Conservation (phyloP, 2,113 vertebrate genomes). For the Gobiocypris rarus region DNA sequence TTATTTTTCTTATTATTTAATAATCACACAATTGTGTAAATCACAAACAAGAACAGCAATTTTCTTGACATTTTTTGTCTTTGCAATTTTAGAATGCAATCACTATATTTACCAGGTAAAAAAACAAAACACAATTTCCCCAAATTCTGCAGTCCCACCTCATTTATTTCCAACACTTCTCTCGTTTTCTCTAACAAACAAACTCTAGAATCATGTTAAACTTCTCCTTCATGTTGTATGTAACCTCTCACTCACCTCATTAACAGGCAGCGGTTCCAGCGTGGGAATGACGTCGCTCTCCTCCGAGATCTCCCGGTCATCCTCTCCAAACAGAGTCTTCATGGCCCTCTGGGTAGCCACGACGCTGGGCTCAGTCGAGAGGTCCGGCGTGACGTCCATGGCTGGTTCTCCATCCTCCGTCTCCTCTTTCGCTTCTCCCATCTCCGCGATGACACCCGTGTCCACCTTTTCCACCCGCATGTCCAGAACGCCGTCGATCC, state of each 20-base stretch:
- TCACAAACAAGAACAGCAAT: too few relatives aligned
- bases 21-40: too few relatives aligned
- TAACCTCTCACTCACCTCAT: slow-evolving; percentile 84
- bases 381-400: slow-evolving; percentile 79
- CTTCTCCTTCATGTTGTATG: not conserved
- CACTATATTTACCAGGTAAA: too few relatives aligned
- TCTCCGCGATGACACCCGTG: slow-evolving; percentile 93
- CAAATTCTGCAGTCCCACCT: too few relatives aligned
- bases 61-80: too few relatives aligned
- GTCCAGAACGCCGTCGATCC: slow-evolving; percentile 97
- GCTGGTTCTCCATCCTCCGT: slow-evolving; percentile 83
- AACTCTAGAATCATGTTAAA: not conserved
- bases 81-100: too few relatives aligned
- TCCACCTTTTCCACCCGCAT: slow-evolving; percentile 98
- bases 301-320: slow-evolving; percentile 89
- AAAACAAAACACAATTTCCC: too few relatives aligned
- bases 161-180: too few relatives aligned
- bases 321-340: slow-evolving; percentile 93
- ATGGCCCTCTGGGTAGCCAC: slow-evolving; percentile 89
- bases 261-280: slow-evolving; percentile 88
- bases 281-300: slow-evolving; percentile 97
- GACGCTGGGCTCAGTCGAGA: slow-evolving; percentile 76
- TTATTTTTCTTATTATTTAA: too few relatives aligned
- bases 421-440: slow-evolving; percentile 87
- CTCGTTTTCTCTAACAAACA: not conserved